Evolutionary conservation across 2,113 vertebrate genomes (phyloP).

Genomic region (Clarias magur): DNA sequence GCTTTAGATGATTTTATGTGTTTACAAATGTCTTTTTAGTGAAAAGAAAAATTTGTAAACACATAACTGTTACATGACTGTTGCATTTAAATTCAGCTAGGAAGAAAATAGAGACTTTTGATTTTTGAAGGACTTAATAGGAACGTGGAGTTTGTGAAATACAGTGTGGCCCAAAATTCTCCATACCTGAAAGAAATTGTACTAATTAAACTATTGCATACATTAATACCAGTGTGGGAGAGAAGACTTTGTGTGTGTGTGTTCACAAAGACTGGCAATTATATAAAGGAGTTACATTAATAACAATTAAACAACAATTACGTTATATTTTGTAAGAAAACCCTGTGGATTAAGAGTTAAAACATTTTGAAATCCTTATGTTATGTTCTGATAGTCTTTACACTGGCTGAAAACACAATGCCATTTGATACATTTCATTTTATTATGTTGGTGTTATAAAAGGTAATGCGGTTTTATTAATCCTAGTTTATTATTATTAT

Average conservation of each 20-base stretch:
- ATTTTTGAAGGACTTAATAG: not conserved
- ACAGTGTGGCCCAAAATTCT: not conserved
- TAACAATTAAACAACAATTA: too few species aligned
- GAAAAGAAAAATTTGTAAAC: not conserved
- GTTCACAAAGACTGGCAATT: too few species aligned
- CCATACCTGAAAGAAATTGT: too few species aligned
- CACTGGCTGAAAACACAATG: not conserved
- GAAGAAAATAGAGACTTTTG: not conserved
- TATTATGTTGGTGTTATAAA: not conserved
- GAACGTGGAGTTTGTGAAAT: not conserved
- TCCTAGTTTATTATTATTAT: too few species aligned
- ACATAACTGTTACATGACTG: not conserved
- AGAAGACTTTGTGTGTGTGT: too few species aligned
- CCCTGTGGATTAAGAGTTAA: too few species aligned
- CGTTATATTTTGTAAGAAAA: too few species aligned
- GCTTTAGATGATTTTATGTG: too few species aligned
- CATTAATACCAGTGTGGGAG: too few species aligned
- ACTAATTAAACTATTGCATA: too few species aligned
- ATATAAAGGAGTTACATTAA: too few species aligned
- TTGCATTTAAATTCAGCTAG: not conserved
- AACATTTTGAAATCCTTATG: not conserved
- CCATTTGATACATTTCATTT: not conserved
- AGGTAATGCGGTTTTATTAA: not conserved
- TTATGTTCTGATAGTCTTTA: not conserved
- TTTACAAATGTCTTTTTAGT: not conserved